phyloP scores from a whole-genome alignment of 2,888 invertebrate species.

The Oasisia sp. region DNA sequence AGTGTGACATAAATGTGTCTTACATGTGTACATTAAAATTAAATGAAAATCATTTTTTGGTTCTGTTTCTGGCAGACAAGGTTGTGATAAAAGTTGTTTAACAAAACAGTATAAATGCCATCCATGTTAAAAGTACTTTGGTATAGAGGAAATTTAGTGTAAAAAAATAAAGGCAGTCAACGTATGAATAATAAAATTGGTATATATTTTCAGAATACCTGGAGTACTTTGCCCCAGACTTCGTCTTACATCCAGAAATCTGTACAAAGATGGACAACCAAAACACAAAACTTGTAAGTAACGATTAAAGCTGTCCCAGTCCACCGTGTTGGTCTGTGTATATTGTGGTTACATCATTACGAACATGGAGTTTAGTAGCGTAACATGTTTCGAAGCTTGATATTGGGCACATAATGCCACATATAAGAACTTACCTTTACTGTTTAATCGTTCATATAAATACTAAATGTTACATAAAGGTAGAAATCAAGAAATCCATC shows the following conservation, averaged over 20 bases:
- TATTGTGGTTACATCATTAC: too few relatives aligned
- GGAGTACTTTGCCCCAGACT: conserved; percentile 97
- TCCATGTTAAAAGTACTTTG: background rate
- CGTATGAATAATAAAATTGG: background rate
- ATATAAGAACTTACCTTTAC: too few relatives aligned
- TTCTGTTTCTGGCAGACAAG: background rate
- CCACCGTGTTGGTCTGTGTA: background rate
- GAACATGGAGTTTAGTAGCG: too few relatives aligned
- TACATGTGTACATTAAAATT: too few relatives aligned
- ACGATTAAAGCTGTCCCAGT: background rate
- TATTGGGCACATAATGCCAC: too few relatives aligned
- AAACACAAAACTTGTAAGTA: conserved; percentile 81
- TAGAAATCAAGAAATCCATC: too few relatives aligned
- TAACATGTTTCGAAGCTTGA: too few relatives aligned
- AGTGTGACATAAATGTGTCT: background rate
- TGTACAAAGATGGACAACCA: conserved; percentile 87
- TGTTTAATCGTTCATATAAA: too few relatives aligned
- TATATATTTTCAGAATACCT: conserved; percentile 77
- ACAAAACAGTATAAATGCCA: background rate
- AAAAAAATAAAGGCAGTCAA: background rate
- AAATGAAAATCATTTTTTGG: background rate
- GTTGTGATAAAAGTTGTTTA: background rate
- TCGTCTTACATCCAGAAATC: conserved; percentile 93
- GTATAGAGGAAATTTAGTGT: background rate
- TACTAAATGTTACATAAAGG: too few relatives aligned